Conservation (phyloP, 1,140 invertebrate genomes). For the Patella vulgata region DNA sequence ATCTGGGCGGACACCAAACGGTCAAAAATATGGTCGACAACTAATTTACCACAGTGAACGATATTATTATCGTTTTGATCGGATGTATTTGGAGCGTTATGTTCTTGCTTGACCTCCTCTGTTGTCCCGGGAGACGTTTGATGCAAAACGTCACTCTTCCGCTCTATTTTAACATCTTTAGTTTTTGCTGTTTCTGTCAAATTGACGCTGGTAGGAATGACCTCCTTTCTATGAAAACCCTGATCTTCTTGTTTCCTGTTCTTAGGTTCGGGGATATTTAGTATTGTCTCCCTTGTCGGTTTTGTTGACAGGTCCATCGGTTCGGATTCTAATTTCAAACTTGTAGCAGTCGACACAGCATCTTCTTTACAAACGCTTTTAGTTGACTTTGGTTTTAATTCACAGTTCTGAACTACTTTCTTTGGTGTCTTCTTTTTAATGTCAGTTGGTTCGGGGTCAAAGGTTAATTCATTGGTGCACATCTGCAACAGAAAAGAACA, state of each 20-base stretch:
- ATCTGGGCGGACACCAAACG: conserved; percentile 38
- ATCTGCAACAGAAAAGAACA: conserved; percentile 23
- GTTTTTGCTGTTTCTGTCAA: background rate
- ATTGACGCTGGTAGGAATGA: conserved; percentile 1
- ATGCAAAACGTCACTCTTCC: background rate
- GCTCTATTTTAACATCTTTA: background rate
- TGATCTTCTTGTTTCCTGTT: background rate
- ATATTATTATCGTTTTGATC: conserved; percentile 43
- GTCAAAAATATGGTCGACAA: conserved; percentile 65
- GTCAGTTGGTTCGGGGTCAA: background rate
- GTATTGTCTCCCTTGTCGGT: background rate
- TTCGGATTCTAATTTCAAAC: no score
- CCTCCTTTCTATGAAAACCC: conserved; percentile 21
- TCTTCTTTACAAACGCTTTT: no score
- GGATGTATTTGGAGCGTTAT: conserved; percentile 4
- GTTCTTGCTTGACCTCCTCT: background rate
- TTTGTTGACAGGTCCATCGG: background rate
- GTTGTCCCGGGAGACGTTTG: background rate
- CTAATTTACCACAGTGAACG: conserved; percentile 54
- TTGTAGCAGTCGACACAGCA: no score
- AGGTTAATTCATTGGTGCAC: conserved; percentile 31
- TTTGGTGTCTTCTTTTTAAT: no score
- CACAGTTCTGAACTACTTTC: no score
- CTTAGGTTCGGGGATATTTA: background rate
- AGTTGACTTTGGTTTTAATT: no score